Evolutionary conservation across 2,888 invertebrate genomes (phyloP).

Genomic region (Cephus nigrinus): DNA sequence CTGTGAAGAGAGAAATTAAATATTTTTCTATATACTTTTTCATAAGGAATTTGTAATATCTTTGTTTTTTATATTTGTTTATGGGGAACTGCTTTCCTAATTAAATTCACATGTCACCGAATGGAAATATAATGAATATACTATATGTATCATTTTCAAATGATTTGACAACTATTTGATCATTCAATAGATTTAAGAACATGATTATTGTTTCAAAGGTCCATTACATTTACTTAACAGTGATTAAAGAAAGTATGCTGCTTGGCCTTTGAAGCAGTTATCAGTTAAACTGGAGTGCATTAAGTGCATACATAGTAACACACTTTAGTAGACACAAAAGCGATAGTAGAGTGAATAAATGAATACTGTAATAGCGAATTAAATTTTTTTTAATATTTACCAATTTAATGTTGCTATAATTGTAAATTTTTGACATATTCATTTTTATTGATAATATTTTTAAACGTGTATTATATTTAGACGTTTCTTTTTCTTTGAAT

Average conservation of each 20-base stretch:
- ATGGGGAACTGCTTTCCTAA: no score
- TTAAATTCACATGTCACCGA: no score
- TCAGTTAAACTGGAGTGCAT: neutral
- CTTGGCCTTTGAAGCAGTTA: neutral
- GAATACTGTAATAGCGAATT: neutral
- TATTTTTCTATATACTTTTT: no score
- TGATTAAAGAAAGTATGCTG: no score
- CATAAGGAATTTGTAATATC: no score
- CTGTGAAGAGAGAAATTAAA: neutral
- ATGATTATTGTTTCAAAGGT: no score
- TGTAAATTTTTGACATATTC: neutral
- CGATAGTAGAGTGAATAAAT: neutral
- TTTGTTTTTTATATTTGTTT: no score
- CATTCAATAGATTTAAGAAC: no score
- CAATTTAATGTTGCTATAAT: neutral
- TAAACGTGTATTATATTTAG: neutral
- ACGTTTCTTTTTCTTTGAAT: neutral
- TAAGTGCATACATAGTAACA: neutral
- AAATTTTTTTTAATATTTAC: neutral
- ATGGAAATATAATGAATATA: no score
- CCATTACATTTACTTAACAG: no score
- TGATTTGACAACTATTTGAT: no score
- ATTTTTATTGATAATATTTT: neutral
- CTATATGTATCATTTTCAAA: no score
- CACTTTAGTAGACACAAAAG: neutral